These are phyloP conservation scores for Palloptera scutellata DNA, from an alignment of 2,888 invertebrate genomes.

Conservation along the genomic window DNA sequence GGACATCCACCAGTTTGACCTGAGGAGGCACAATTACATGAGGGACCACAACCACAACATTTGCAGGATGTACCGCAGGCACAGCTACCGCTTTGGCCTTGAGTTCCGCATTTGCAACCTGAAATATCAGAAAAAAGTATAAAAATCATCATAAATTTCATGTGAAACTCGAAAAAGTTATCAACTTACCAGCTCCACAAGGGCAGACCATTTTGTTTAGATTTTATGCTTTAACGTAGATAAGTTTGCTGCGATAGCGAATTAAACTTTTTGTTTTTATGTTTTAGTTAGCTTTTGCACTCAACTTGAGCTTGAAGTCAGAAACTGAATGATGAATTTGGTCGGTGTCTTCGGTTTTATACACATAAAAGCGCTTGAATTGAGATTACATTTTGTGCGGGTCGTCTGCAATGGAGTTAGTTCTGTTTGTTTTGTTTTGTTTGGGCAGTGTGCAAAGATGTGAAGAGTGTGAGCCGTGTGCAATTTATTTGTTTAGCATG, in stretches of 20 bases:
- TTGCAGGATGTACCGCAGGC: constrained; percentile 35
- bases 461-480: neutral
- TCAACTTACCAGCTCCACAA: constrained; percentile 13
- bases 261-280: too few species aligned
- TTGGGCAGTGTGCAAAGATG: constrained; percentile 23
- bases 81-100: constrained; percentile 24
- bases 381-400: neutral
- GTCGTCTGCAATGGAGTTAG: neutral
- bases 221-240: constrained; percentile 7
- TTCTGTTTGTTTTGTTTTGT: neutral
- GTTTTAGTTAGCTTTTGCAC: neutral
- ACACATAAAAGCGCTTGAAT: constrained; percentile 11
- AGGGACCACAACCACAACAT: constrained; percentile 26
- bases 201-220: neutral
- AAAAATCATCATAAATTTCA: neutral
- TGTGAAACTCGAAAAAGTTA: neutral
- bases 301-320: constrained; percentile 20
- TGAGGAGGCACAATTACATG: constrained; percentile 7
- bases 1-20: neutral
- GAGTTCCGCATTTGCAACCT: constrained; percentile 32
- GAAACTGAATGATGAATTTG: constrained; percentile 9
- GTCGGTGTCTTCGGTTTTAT: constrained; percentile 22
- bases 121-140: constrained; percentile 5
- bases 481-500: too few species aligned
- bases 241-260: neutral